Evolutionary conservation across 1,140 invertebrate genomes (phyloP).

Genomic region (Zophobas atratus): DNA sequence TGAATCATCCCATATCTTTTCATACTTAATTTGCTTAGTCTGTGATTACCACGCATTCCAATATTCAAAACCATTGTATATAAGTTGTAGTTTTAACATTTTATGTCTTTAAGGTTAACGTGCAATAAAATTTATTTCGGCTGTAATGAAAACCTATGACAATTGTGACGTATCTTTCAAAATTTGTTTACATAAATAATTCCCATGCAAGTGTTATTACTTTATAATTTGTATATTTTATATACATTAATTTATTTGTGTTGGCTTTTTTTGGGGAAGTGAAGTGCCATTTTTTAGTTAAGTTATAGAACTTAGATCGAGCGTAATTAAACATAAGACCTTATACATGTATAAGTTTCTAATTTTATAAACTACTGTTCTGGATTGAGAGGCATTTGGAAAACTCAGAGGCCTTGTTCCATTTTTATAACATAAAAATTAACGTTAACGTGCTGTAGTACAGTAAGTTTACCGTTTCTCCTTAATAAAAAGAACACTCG

Average conservation of each 20-base stretch:
- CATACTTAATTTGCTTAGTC: constrained; percentile 44
- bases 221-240: constrained; percentile 36
- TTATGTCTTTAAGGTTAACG: constrained; percentile 18
- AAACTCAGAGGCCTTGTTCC: constrained; percentile 11
- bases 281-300: constrained; percentile 46
- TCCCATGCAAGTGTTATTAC: constrained; percentile 32
- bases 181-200: constrained; percentile 22
- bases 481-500: neutral
- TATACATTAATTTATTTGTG: constrained; percentile 23
- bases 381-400: constrained; percentile 4
- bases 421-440: neutral
- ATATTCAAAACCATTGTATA: constrained; percentile 47
- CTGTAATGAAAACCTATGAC: constrained; percentile 21
- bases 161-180: constrained; percentile 30
- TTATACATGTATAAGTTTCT: constrained; percentile 31
- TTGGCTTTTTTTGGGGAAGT: constrained; percentile 34
- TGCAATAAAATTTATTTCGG: constrained; percentile 35
- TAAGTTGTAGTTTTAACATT: constrained; percentile 2
- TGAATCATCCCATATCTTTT: constrained; percentile 22
- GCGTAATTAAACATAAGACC: constrained; percentile 38
- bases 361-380: constrained; percentile 37
- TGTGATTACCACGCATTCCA: constrained; percentile 48
- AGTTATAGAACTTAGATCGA: constrained; percentile 22
- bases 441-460: neutral
- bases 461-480: constrained; percentile 13